A percentile compares a stretch with the other conserved stretches of the same genome.
These are phyloP conservation scores for Neolamprologus ventralis DNA, from an alignment of 2,113 vertebrate species.

Conservation along the genomic window DNA sequence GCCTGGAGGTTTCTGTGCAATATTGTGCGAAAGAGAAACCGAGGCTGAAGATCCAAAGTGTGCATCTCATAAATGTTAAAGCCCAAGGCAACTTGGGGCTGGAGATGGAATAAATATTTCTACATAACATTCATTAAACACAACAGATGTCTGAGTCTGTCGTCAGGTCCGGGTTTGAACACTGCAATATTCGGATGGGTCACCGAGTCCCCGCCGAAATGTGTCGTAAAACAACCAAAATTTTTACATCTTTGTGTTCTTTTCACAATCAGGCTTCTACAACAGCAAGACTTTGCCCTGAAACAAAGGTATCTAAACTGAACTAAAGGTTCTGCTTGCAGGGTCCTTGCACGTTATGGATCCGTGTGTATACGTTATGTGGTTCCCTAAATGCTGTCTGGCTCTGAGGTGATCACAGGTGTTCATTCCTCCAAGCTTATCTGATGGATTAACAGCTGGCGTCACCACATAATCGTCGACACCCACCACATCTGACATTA, in stretches of 20 bases:
- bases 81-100: neutral
- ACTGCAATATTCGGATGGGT: neutral
- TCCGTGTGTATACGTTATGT: neutral
- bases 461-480: neutral
- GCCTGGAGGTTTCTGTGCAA: neutral
- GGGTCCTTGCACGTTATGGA: neutral
- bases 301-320: neutral
- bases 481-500: slow-evolving; percentile 16
- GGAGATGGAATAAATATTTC: neutral
- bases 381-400: slow-evolving; percentile 1
- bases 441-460: slow-evolving; percentile 57
- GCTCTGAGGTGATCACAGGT: slow-evolving; percentile 59
- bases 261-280: neutral
- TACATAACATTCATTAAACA: neutral
- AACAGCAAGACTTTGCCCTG: neutral
- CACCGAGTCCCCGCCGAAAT: neutral
- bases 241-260: neutral
- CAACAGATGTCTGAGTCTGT: neutral
- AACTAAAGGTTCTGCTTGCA: neutral
- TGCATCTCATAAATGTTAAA: neutral
- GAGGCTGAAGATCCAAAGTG: neutral
- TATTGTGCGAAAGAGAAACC: neutral
- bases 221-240: neutral
- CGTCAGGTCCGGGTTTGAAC: neutral
- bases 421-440: slow-evolving; percentile 49